Evolutionary conservation across 2,113 vertebrate genomes (phyloP).

Genomic region (Eptesicus fuscus): DNA sequence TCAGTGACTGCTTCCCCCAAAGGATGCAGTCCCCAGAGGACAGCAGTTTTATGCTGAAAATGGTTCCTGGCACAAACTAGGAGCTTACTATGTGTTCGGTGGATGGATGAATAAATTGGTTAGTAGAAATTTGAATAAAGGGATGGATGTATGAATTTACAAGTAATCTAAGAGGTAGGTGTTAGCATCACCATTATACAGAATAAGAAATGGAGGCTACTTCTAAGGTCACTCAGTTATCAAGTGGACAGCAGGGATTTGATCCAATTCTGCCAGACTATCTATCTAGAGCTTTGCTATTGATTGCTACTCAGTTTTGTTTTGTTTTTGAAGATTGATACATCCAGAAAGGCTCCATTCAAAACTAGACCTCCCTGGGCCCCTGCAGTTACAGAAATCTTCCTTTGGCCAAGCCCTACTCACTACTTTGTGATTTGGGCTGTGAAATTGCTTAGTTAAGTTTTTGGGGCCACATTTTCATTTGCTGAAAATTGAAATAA

Average conservation of each 20-base stretch:
- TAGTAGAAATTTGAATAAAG: background rate
- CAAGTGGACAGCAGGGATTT: background rate
- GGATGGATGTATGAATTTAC: background rate
- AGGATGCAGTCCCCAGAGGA: background rate
- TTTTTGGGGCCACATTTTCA: background rate
- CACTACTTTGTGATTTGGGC: background rate
- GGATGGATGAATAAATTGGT: background rate
- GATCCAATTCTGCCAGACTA: background rate
- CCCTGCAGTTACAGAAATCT: background rate
- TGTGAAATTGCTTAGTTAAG: background rate
- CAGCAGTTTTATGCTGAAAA: background rate
- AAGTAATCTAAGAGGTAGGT: background rate
- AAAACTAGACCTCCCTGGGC: background rate
- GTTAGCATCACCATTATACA: background rate
- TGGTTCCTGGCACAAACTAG: background rate
- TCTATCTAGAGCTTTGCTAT: background rate
- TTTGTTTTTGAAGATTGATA: background rate
- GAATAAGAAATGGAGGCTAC: background rate
- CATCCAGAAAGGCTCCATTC: background rate
- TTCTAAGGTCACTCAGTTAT: background rate
- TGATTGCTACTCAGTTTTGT: background rate
- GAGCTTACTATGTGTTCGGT: background rate
- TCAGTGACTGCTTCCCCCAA: background rate
- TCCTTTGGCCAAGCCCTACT: background rate
- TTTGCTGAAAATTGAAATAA: background rate